These are phyloP conservation scores for Strix uralensis DNA, from an alignment of 2,113 vertebrate genomes.

Conservation along the genomic window DNA sequence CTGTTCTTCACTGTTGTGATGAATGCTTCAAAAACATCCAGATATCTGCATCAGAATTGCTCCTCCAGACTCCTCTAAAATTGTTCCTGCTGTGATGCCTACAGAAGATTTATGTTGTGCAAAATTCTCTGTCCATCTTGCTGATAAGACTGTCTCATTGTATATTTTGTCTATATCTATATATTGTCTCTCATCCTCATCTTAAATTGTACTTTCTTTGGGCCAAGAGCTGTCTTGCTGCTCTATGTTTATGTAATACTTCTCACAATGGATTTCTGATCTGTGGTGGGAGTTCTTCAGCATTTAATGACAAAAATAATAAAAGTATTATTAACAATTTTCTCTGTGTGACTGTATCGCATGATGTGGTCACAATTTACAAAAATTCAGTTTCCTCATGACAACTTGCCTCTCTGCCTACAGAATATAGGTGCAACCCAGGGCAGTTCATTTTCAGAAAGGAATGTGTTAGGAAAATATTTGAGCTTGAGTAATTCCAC, in stretches of 20 bases:
- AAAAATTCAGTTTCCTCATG: background rate
- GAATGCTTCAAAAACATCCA: background rate
- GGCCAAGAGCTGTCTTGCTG: background rate
- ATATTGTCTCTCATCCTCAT: background rate
- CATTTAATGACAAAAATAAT: background rate
- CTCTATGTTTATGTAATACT: background rate
- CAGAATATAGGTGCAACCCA: background rate
- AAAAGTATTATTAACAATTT: background rate
- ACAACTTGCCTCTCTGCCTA: background rate
- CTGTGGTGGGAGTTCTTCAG: background rate
- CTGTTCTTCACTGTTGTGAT: background rate
- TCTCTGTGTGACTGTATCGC: background rate
- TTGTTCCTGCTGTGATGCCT: background rate
- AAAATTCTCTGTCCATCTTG: background rate
- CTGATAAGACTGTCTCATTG: background rate
- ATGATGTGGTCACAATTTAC: background rate
- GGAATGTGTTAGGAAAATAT: conserved; percentile 5
- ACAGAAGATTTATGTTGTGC: background rate
- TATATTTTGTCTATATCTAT: background rate
- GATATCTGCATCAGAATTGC: background rate
- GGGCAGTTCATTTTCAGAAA: background rate
- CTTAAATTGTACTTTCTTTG: background rate
- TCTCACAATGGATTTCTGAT: background rate
- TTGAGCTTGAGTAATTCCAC: conserved; percentile 10
- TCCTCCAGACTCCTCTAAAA: background rate